Conservation (phyloP, 2,797 vertebrate genomes). For the Sebastes trivittatus region DNA sequence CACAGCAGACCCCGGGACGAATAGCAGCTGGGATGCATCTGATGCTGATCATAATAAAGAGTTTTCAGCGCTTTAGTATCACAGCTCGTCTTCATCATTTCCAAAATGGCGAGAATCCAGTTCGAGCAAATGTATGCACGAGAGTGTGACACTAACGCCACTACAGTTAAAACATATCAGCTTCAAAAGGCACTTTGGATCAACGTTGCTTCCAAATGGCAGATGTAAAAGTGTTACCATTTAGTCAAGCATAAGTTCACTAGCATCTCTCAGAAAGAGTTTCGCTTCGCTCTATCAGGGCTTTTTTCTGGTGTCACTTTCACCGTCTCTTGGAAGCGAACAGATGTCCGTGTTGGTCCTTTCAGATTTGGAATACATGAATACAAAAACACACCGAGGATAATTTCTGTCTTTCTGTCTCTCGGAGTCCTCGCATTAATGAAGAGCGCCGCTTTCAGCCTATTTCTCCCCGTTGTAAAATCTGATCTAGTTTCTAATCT, state of each 20-base stretch:
- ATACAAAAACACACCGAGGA: slow-evolving; percentile 17
- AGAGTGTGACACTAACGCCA: slow-evolving; percentile 34
- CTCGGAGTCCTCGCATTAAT: slow-evolving; percentile 11
- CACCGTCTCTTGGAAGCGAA: slow-evolving; percentile 25
- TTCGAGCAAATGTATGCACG: slow-evolving; percentile 38
- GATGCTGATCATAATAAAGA: background rate
- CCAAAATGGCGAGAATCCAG: slow-evolving; percentile 14
- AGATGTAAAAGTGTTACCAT: slow-evolving; percentile 30
- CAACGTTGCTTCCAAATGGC: slow-evolving; percentile 3
- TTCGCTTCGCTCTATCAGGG: slow-evolving; percentile 16
- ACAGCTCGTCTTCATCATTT: background rate
- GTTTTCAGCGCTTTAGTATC: background rate
- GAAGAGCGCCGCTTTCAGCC: slow-evolving; percentile 29
- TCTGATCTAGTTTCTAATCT: slow-evolving; percentile 76
- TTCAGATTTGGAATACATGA: slow-evolving; percentile 43
- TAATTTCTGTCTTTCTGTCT: slow-evolving; percentile 2
- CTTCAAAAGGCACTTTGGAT: slow-evolving; percentile 32
- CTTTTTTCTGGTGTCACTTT: slow-evolving; percentile 29
- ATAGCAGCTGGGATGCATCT: background rate
- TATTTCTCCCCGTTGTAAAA: slow-evolving; percentile 24
- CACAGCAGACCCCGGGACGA: background rate
- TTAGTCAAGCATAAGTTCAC: slow-evolving; percentile 43
- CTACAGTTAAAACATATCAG: background rate
- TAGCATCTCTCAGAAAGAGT: slow-evolving; percentile 14
- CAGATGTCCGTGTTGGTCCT: slow-evolving; percentile 9